phyloP scores from a whole-genome alignment of 2,888 invertebrate genomes.

The Boloria euphrosyne region DNA sequence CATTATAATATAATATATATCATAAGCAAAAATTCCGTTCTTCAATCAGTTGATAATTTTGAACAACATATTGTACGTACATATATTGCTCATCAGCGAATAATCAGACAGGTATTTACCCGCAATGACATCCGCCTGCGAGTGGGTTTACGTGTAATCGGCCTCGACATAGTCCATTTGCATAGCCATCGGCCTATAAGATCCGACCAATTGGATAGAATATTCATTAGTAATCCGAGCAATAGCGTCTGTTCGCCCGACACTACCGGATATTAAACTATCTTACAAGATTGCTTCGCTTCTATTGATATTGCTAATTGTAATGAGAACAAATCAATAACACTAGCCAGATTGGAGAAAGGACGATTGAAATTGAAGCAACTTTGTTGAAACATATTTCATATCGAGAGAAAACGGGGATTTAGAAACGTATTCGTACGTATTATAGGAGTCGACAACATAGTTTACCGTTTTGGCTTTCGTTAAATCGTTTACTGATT shows the following conservation, averaged over 20 bases:
- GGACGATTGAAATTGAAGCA: too few relatives aligned
- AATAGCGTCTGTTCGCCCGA: constrained; percentile 32
- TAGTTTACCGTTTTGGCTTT: too few relatives aligned
- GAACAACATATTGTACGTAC: constrained; percentile 6
- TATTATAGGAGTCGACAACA: too few relatives aligned
- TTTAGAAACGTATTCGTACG: too few relatives aligned
- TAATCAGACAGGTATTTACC: constrained; percentile 37
- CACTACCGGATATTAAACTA: constrained; percentile 36
- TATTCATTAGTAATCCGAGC: constrained; percentile 38
- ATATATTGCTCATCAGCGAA: constrained; percentile 25
- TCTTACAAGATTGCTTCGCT: constrained; percentile 35
- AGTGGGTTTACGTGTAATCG: constrained; percentile 45
- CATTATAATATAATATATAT: too few relatives aligned
- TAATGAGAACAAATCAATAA: constrained; percentile 14
- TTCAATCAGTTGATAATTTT: neutral
- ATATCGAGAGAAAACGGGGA: too few relatives aligned
- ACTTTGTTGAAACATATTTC: too few relatives aligned
- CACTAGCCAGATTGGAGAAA: too few relatives aligned
- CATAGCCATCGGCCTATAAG: constrained; percentile 39
- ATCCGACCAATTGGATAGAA: constrained; percentile 39
- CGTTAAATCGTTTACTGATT: too few relatives aligned
- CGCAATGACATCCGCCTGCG: constrained; percentile 37
- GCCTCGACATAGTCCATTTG: constrained; percentile 39
- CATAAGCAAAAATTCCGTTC: too few relatives aligned
- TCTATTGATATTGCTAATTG: constrained; percentile 33